These are phyloP conservation scores for Pyrocoelia pectoralis DNA, from an alignment of 2,888 invertebrate species.

Conservation along the genomic window DNA sequence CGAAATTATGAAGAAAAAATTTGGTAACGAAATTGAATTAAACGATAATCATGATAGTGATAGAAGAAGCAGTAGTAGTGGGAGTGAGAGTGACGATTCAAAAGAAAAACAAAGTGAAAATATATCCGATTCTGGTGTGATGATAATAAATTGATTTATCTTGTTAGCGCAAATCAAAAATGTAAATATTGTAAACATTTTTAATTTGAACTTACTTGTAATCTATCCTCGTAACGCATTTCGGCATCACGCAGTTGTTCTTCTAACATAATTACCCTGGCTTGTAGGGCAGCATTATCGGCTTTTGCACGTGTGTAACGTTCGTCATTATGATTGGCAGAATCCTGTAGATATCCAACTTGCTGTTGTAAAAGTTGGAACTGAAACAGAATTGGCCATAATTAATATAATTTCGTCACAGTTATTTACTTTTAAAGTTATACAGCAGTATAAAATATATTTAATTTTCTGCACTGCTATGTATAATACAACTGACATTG, in stretches of 20 bases:
- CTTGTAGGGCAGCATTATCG: constrained; percentile 91
- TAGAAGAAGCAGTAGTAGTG: constrained; percentile 35
- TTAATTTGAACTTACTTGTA: constrained; percentile 55
- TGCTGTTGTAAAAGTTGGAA: constrained; percentile 93
- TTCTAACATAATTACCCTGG: constrained; percentile 90
- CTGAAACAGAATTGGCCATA: constrained; percentile 65
- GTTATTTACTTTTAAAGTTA: too few species aligned
- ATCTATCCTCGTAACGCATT: constrained; percentile 61
- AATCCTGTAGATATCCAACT: constrained; percentile 87
- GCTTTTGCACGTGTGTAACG: constrained; percentile 89
- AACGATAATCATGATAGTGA: constrained; percentile 44
- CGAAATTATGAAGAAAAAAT: constrained; percentile 67
- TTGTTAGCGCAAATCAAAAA: background rate
- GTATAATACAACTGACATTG: too few species aligned
- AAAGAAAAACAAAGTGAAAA: background rate
- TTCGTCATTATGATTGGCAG: constrained; percentile 86
- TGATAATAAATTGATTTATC: background rate
- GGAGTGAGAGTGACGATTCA: constrained; percentile 10
- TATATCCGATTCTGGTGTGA: background rate
- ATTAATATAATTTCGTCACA: too few species aligned
- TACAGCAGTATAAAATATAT: too few species aligned
- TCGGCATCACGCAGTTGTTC: constrained; percentile 83
- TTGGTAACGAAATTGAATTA: constrained; percentile 11
- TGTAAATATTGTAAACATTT: background rate
- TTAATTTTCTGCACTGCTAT: too few species aligned